phyloP scores from a whole-genome alignment of 2,888 invertebrate species.

The Pyrocoelia pectoralis region DNA sequence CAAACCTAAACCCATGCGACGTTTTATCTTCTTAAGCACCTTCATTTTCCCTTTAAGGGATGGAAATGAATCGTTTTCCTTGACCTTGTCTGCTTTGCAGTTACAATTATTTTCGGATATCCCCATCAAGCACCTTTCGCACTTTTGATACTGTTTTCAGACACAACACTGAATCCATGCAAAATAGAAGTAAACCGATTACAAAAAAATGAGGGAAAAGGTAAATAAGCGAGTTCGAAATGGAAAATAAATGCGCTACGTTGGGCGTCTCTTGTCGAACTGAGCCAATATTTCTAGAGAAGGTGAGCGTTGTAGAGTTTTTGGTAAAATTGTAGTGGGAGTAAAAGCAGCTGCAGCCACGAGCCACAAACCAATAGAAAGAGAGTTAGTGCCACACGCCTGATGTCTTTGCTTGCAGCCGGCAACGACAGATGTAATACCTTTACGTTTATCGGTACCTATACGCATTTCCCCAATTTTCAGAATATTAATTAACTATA shows the following conservation, averaged over 20 bases:
- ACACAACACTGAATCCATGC: constrained; percentile 33
- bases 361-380: constrained; percentile 67
- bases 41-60: constrained; percentile 79
- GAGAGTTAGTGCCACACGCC: constrained; percentile 61
- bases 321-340: constrained; percentile 40
- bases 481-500: constrained; percentile 5
- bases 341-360: constrained; percentile 59
- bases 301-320: constrained; percentile 46
- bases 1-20: constrained; percentile 88
- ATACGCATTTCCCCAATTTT: background rate
- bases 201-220: constrained; percentile 21
- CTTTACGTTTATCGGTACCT: constrained; percentile 25
- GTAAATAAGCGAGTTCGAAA: constrained; percentile 10
- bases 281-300: constrained; percentile 41
- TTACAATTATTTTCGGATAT: constrained; percentile 54
- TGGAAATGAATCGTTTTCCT: constrained; percentile 58
- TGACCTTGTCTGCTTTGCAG: constrained; percentile 53
- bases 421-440: constrained; percentile 58
- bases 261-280: constrained; percentile 31
- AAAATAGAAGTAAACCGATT: background rate
- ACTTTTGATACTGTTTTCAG: constrained; percentile 16
- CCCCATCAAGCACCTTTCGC: constrained; percentile 54
- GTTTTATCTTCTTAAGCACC: constrained; percentile 88
- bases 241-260: constrained; percentile 5
- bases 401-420: constrained; percentile 66